These are phyloP conservation scores for Thalassophryne amazonica DNA, from an alignment of 2,797 vertebrate genomes.

Conservation along the genomic window DNA sequence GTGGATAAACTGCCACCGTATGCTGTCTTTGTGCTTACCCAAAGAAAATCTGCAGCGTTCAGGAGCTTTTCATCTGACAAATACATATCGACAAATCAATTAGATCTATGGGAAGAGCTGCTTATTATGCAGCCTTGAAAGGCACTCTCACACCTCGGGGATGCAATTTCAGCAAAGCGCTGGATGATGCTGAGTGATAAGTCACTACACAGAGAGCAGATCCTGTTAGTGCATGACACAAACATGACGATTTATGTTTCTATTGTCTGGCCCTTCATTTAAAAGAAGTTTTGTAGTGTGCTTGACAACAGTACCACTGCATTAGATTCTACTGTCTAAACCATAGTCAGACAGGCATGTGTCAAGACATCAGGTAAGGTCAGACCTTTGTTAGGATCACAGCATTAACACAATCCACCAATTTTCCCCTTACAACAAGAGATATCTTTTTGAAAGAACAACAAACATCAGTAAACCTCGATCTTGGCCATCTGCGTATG, in stretches of 20 bases:
- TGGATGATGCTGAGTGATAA: not conserved
- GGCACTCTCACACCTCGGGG: not conserved
- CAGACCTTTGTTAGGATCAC: too few relatives aligned
- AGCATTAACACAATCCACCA: too few relatives aligned
- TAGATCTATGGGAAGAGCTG: not conserved
- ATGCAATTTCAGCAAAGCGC: not conserved
- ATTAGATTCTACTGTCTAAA: too few relatives aligned
- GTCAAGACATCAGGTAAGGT: too few relatives aligned
- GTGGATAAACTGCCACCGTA: not conserved
- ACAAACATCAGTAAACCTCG: not conserved
- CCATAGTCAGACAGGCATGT: too few relatives aligned
- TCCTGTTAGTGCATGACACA: not conserved
- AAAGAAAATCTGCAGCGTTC: not conserved
- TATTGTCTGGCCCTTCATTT: not conserved
- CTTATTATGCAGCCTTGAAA: constrained; percentile 21
- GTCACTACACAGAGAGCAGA: not conserved
- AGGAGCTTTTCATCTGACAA: constrained; percentile 23
- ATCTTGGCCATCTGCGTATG: not conserved
- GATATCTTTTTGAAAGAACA: not conserved
- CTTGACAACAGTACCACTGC: too few relatives aligned
- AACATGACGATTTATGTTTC: not conserved
- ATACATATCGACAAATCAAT: constrained; percentile 28
- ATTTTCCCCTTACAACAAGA: too few relatives aligned
- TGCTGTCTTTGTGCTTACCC: constrained; percentile 7
- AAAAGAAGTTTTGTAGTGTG: too few relatives aligned